Evolutionary conservation across 2,888 invertebrate species (phyloP), one percentile per base, ranked within the genome.

Genomic region (Polydrusus pterygomalis): DNA sequence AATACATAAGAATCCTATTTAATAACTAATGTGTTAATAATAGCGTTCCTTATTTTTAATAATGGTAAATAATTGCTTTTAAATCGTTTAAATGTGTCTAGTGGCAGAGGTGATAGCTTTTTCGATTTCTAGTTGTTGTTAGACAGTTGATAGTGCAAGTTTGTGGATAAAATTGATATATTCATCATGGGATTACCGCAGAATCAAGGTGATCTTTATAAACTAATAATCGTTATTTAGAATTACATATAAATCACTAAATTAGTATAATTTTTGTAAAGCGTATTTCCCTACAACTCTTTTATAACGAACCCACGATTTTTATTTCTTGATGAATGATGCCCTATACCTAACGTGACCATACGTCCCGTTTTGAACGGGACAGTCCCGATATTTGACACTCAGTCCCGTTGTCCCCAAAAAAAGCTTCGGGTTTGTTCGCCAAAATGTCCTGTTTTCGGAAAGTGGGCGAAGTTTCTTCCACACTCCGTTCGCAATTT

Each of bases 11-110:
- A 70, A 69, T 54, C 54, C 64, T 70, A 70, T 70, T 74, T 71
- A 71, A 54, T 47, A 62, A 64, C 56, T 74, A 68, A 74, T 74
- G 68, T 62, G 51, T 74, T 74, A 68, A 68, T 74, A 69, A 68
- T 74, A 62, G 62, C 72, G 58, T 47, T 56, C 34, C 11, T 54
- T 72, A 65, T 65, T 64, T 71, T 72, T 65, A 73, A 67, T 73
- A 68, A 73, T 73, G 62, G 62, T 68, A 54, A 68, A 62, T 68
- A 73, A 73, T 73, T 60, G 62, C 49, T 68, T 68, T 54, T 56
- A 67, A 40, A 49, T 30, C n/a, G 34, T 65, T 65, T 65, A 56
- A 72, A 72, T 72, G 51, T 58, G 72, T 62, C 30, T 70, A 62
- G 70, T 60, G 62, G 38, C 63, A 54, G 40, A 43, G 63, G 63